Evolutionary conservation across 2,797 vertebrate species (phyloP).

Genomic region (Ammospiza maritima): DNA sequence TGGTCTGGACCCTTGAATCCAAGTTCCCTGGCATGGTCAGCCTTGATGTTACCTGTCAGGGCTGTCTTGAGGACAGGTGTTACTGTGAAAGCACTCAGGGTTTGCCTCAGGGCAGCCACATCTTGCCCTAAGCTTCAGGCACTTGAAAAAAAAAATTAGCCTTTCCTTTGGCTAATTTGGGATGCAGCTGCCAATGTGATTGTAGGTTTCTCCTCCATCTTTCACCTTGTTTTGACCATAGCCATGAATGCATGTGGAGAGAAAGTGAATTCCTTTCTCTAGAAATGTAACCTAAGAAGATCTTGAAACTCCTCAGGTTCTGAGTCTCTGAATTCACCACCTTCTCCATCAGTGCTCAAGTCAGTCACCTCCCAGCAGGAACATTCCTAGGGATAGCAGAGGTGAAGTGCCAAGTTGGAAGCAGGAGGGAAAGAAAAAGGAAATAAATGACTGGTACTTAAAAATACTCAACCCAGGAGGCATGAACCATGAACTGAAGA

Average conservation of each 20-base stretch:
- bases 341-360: neutral
- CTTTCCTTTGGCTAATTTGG: neutral
- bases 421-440: neutral
- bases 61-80: neutral
- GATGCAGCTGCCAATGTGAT: neutral
- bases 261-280: neutral
- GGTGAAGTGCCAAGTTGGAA: neutral
- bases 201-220: neutral
- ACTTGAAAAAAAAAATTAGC: neutral
- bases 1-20: neutral
- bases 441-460: conserved; percentile 11
- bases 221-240: neutral
- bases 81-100: neutral
- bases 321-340: neutral
- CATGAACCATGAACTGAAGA: neutral
- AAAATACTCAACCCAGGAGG: neutral
- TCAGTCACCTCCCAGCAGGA: neutral
- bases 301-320: neutral
- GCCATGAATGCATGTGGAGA: neutral
- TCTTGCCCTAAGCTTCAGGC: neutral
- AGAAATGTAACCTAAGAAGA: neutral
- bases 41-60: neutral
- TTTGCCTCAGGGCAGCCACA: neutral
- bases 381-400: neutral
- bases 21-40: neutral